Evolutionary conservation across 2,113 vertebrate genomes (phyloP), one percentile per base, ranked within the genome.

Genomic region (Leptosomus discolor): DNA sequence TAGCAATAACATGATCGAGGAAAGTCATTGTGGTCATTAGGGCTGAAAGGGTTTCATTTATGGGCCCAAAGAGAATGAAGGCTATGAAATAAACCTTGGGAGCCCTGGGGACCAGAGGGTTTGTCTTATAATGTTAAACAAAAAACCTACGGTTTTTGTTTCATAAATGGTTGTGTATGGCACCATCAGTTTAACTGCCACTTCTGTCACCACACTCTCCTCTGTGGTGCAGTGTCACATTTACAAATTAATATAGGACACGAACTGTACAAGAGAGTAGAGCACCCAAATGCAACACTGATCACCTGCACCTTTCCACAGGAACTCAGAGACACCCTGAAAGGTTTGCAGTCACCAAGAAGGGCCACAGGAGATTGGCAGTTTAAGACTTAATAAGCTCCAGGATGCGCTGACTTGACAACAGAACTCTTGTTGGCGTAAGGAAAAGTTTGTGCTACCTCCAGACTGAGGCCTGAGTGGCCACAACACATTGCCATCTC

Each of bases 21-120:
- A 98, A 98, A 98, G 98, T 98, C 98, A 97, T 83, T 97, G 97
- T 98, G 98, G 98, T 98, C 98, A 98, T 98, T 98, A 98, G 98
- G 98, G 97, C 98, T 98, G 98, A 98, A 98, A 98, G 97, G 97
- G 94, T 98, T 98, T 98, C 98, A 98, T 98, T 98, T 98, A 98
- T 97, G 97, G 98, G 81, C 96, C 94, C 54, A 30, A 97, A 97
- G 97, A 98, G 96, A 97, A 92, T 53, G 97, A 98, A 98, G 79
- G 98, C 94, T 98, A 85, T 98, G 98, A 97, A 97, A 96, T 77
- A 97, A 98, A 94, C 68, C 96, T 97, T 39, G 8, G 92, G 82
- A 96, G 63, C 56, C 68, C 89, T 36, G n/a, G 27, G 92, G 91
- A 98, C 88, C 93, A 94, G 63, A 67, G 84, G 54, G 60, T 61